These are phyloP conservation scores for Nasonia vitripennis DNA, from an alignment of 1,140 invertebrate species.

Conservation along the genomic window DNA sequence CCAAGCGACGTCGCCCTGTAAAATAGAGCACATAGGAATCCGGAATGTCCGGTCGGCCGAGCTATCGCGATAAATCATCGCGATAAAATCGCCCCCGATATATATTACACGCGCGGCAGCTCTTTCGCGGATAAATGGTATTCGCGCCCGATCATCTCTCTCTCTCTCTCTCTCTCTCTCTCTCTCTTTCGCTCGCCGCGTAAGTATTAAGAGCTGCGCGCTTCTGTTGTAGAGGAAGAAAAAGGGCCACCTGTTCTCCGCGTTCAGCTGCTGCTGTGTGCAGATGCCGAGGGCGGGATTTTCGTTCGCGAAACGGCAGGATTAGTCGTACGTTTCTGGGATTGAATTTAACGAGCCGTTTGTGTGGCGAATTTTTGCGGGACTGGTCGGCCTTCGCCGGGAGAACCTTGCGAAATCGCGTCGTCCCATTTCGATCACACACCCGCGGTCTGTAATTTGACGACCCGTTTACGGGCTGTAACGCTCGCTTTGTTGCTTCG, in stretches of 20 bases:
- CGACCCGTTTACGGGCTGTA: neutral
- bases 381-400: neutral
- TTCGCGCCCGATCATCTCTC: neutral
- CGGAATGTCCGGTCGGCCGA: slow-evolving; percentile 40
- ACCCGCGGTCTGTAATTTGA: neutral
- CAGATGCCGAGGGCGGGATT: no score
- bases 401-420: neutral
- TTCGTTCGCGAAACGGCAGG: no score
- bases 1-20: neutral
- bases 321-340: no score
- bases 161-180: neutral
- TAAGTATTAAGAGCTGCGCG: neutral
- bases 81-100: slow-evolving; percentile 39
- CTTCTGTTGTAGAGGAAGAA: no score
- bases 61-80: slow-evolving; percentile 43
- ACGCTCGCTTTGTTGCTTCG: neutral
- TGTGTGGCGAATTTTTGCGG: neutral
- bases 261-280: neutral
- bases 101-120: neutral
- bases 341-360: neutral
- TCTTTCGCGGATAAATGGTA: neutral
- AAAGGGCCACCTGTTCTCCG: neutral
- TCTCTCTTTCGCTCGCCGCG: neutral
- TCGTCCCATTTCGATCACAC: neutral
- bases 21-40: slow-evolving; percentile 45